Conservation (phyloP, 2,113 vertebrate genomes). For the Bufo gargarizans region DNA sequence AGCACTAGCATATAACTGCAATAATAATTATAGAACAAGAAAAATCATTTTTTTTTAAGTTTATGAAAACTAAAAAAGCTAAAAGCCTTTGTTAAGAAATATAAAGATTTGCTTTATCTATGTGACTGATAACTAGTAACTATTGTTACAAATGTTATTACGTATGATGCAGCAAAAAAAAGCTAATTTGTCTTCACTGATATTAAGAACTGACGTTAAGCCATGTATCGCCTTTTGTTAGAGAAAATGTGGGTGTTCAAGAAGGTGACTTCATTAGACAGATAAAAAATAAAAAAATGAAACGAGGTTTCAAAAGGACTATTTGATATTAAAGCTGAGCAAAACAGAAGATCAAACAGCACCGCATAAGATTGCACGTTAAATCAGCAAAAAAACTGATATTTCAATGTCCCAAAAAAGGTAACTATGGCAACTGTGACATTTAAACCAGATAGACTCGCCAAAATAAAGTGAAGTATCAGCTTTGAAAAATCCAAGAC, state of each 20-base stretch:
- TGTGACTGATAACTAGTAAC: not conserved
- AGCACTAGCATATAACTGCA: no score
- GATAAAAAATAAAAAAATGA: not conserved
- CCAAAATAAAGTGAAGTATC: not conserved
- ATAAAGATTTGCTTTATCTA: not conserved
- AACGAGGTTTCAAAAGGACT: not conserved
- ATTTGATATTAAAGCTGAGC: not conserved
- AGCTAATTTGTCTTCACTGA: not conserved
- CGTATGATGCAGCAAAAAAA: not conserved
- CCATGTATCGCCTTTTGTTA: not conserved
- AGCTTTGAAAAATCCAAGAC: not conserved
- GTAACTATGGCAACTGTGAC: not conserved
- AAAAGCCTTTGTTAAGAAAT: no score
- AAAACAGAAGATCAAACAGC: constrained; percentile 7
- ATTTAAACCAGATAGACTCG: not conserved
- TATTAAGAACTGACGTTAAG: not conserved
- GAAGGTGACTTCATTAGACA: not conserved
- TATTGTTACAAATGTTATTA: not conserved
- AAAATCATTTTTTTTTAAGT: no score
- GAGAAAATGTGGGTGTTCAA: not conserved
- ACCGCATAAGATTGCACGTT: not conserved
- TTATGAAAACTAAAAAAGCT: no score
- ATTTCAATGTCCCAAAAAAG: not conserved
- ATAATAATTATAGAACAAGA: no score
- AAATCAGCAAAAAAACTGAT: not conserved